These are phyloP conservation scores for Callitettix versicolor DNA, from an alignment of 1,140 invertebrate genomes.

Conservation along the genomic window DNA sequence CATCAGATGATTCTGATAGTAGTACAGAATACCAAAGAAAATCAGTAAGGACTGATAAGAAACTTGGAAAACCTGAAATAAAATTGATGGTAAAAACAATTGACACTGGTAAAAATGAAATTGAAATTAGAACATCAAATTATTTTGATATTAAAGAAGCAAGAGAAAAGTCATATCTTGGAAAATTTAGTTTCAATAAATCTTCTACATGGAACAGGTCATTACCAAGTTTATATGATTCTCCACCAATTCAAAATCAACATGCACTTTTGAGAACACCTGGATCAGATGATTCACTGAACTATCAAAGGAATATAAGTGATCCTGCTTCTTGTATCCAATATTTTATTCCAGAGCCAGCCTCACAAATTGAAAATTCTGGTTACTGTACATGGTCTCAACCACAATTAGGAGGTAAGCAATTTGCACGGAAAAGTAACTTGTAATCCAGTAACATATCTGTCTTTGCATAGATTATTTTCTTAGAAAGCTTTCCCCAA, in stretches of 20 bases:
- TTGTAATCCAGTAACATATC: too few relatives aligned
- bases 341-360: conserved; percentile 20
- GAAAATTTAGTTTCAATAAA: not conserved
- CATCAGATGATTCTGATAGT: conserved; percentile 10
- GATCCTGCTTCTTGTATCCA: conserved; percentile 17
- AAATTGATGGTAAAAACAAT: conserved; percentile 40
- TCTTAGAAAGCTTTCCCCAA: too few relatives aligned
- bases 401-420: conserved; percentile 15
- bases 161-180: not conserved
- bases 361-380: conserved; percentile 10
- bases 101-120: conserved; percentile 38
- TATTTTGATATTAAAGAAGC: conserved; percentile 30
- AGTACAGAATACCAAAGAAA: conserved; percentile 6
- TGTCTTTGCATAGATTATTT: too few relatives aligned
- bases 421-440: too few relatives aligned
- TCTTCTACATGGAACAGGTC: conserved; percentile 16
- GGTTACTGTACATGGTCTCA: conserved; percentile 24
- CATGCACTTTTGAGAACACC: not conserved
- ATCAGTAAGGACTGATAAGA: conserved; percentile 1
- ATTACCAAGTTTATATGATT: conserved; percentile 15
- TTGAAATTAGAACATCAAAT: conserved; percentile 40
- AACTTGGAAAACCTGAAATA: conserved; percentile 35
- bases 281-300: conserved; percentile 4
- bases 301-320: not conserved
- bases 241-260: not conserved